Percentiles rank a stretch among this genome's conserved stretches.
Evolutionary conservation across 2,797 vertebrate genomes (phyloP).

Genomic region (Acridotheres tristis): DNA sequence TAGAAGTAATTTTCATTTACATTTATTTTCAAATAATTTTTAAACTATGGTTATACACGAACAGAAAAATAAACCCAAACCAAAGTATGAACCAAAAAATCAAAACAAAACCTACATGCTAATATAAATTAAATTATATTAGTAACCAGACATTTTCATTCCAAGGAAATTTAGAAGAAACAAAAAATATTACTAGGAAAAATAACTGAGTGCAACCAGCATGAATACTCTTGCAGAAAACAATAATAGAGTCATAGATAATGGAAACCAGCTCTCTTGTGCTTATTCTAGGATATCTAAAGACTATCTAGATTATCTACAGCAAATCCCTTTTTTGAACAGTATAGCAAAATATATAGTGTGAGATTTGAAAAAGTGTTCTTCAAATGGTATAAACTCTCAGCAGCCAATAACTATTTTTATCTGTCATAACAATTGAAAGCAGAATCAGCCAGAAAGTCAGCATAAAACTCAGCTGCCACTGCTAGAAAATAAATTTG

Average conservation of each 20-base stretch:
- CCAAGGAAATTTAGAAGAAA: neutral
- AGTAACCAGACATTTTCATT: neutral
- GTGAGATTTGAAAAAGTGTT: conserved; percentile 16
- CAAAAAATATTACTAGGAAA: neutral
- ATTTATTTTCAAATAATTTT: neutral
- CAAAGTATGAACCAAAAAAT: accelerated
- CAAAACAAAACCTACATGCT: neutral
- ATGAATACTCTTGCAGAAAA: conserved; percentile 21
- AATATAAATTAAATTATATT: neutral
- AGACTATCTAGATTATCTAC: neutral
- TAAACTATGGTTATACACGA: neutral
- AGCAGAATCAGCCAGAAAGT: conserved; percentile 38
- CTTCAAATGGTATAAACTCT: conserved; percentile 36
- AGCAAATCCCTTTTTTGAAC: neutral
- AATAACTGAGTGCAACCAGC: neutral
- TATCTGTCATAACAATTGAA: conserved; percentile 55
- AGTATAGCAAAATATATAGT: neutral
- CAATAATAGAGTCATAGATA: neutral
- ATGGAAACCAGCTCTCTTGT: neutral
- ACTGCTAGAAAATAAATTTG: neutral
- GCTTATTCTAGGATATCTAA: neutral
- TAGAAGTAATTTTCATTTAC: neutral
- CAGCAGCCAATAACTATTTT: neutral
- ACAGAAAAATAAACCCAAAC: neutral
- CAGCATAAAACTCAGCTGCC: conserved; percentile 33